Conservation (phyloP, 2,113 vertebrate genomes). For the Corydoras maculifer region DNA sequence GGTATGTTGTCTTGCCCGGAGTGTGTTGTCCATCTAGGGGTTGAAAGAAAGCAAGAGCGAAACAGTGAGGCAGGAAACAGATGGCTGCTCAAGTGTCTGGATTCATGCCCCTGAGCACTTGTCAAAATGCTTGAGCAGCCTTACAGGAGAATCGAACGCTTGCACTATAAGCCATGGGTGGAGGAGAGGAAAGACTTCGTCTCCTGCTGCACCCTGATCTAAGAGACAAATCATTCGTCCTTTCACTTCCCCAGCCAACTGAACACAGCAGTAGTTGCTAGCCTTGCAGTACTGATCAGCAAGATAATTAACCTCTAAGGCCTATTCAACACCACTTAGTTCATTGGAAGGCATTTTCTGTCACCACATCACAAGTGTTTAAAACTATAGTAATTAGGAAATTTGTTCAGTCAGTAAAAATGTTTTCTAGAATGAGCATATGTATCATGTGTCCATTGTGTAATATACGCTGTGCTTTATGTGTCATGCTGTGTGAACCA, state of each 20-base stretch:
- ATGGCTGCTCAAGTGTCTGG: constrained; percentile 43
- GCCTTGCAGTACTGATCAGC: constrained; percentile 9
- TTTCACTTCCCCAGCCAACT: constrained; percentile 19
- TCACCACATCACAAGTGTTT: background rate
- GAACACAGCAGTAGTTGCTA: constrained; percentile 13
- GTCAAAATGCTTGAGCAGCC: constrained; percentile 36
- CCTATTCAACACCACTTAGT: background rate
- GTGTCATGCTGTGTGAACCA: too few species aligned
- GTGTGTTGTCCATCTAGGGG: constrained; percentile 29
- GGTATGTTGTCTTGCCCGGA: constrained; percentile 18
- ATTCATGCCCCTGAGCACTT: constrained; percentile 35
- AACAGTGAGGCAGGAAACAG: constrained; percentile 29
- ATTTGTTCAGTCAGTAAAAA: too few species aligned
- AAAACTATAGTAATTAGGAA: too few species aligned
- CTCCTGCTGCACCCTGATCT: constrained; percentile 26
- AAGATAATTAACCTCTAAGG: constrained; percentile 23
- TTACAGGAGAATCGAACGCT: constrained; percentile 14
- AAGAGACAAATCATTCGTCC: constrained; percentile 19
- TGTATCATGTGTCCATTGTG: too few species aligned
- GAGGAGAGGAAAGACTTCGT: constrained; percentile 15
- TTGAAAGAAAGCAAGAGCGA: constrained; percentile 4
- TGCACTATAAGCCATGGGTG: constrained; percentile 1
- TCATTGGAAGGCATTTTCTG: background rate
- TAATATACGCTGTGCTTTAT: too few species aligned
- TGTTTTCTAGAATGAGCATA: too few species aligned